A percentile compares a stretch with the other conserved stretches of the same genome.
Conservation (phyloP, 2,797 vertebrate species). For the Craterocephalus amniculus region DNA sequence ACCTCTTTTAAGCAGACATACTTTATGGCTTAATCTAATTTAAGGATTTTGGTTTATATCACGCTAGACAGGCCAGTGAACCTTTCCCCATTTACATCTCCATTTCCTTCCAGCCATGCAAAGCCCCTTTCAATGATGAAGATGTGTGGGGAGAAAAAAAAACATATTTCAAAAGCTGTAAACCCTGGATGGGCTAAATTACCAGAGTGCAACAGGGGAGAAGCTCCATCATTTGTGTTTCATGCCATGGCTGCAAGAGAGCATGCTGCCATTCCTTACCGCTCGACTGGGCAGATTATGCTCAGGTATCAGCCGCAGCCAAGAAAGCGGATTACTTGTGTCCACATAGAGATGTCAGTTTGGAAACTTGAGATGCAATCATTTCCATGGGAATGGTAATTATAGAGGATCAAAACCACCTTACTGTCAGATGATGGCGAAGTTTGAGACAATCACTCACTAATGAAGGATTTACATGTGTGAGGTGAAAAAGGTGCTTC, state of each 20-base stretch:
- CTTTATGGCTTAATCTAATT: conserved; percentile 51
- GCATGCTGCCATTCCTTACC: conserved; percentile 69
- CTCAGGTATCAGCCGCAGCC: conserved; percentile 82
- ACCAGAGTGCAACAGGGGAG: conserved; percentile 59
- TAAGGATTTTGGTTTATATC: conserved; percentile 65
- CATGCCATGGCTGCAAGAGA: conserved; percentile 45
- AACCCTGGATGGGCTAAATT: conserved; percentile 76
- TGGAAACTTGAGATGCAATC: conserved; percentile 83
- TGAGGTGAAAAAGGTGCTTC: conserved; percentile 67
- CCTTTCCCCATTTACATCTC: conserved; percentile 63
- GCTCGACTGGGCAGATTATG: conserved; percentile 82
- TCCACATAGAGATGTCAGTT: conserved; percentile 86
- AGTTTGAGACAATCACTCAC: conserved; percentile 79
- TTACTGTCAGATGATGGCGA: conserved; percentile 74
- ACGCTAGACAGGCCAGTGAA: conserved; percentile 47
- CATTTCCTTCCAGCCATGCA: conserved; percentile 63
- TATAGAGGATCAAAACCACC: conserved; percentile 77
- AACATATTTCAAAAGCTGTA: conserved; percentile 69
- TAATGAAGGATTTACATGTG: conserved; percentile 83
- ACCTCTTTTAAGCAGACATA: conserved; percentile 32
- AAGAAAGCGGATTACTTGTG: conserved; percentile 84
- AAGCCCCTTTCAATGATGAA: conserved; percentile 50
- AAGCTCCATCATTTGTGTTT: conserved; percentile 65
- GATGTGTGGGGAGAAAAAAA: conserved; percentile 40
- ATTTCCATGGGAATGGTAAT: conserved; percentile 82